These are phyloP conservation scores for Proteles cristata DNA, from an alignment of 2,113 vertebrate species.

Conservation along the genomic window DNA sequence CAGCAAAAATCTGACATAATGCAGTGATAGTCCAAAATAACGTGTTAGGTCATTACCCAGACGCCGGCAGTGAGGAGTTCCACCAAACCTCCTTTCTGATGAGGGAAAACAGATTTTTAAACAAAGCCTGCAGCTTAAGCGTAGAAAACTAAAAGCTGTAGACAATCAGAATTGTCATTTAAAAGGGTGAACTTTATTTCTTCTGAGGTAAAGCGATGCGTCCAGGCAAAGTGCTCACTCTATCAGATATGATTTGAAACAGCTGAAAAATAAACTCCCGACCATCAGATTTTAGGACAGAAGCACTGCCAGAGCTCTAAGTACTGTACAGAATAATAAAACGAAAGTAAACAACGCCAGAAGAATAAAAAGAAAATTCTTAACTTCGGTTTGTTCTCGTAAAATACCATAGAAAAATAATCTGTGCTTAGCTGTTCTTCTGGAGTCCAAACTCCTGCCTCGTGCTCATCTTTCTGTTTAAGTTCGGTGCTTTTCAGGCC, in stretches of 20 bases:
- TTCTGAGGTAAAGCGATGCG: conserved; percentile 13
- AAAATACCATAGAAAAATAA: conserved; percentile 66
- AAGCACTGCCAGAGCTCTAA: conserved; percentile 51
- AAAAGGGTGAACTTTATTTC: conserved; percentile 56
- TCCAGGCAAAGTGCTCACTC: not conserved
- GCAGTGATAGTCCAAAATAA: not conserved
- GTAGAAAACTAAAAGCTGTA: conserved; percentile 52
- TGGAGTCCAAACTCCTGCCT: conserved; percentile 33
- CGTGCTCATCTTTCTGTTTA: conserved; percentile 1
- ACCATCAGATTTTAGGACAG: conserved; percentile 38
- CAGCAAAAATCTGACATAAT: not conserved
- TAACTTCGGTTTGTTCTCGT: conserved; percentile 58
- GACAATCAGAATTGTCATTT: conserved; percentile 49
- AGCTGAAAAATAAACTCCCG: conserved; percentile 55
- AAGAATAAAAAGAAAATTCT: conserved; percentile 60
- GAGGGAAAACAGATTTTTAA: conserved; percentile 47
- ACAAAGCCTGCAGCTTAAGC: not conserved
- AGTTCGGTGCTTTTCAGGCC: not conserved
- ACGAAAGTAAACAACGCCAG: conserved; percentile 55
- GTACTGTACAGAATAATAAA: conserved; percentile 48
- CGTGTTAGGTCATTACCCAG: not conserved
- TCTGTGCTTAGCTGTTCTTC: conserved; percentile 48
- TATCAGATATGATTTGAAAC: conserved; percentile 64
- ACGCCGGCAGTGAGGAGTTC: not conserved
- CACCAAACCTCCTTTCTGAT: not conserved